A percentile compares a stretch with the other conserved stretches of the same genome.
These are phyloP conservation scores for Carpatolechia fugitivella DNA, from an alignment of 2,888 invertebrate species.

Conservation along the genomic window DNA sequence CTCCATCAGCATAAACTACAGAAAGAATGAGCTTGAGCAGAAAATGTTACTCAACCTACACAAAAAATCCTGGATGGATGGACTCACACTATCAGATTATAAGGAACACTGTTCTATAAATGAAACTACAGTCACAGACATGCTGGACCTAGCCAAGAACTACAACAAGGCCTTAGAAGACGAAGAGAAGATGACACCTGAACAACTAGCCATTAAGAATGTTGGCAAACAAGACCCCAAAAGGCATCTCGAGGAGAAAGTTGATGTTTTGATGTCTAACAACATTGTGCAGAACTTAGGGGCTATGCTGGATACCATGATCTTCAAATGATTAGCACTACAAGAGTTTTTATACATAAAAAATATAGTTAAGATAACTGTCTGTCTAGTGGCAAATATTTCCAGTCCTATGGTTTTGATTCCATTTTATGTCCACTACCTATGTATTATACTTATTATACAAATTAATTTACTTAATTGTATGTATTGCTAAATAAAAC, in stretches of 20 bases:
- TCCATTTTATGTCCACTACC: conserved; percentile 37
- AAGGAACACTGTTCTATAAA: conserved; percentile 95
- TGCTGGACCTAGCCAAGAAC: conserved; percentile 98
- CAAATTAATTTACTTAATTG: conserved; percentile 56
- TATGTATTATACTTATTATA: conserved; percentile 54
- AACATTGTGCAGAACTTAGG: conserved; percentile 99
- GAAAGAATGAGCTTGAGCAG: conserved; percentile 99
- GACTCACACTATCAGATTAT: conserved; percentile 93
- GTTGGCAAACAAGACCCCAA: conserved; percentile 99
- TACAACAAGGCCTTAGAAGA: conserved; percentile 99
- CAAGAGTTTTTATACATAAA: conserved; percentile 38
- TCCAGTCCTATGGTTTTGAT: conserved; percentile 44
- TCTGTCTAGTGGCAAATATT: conserved; percentile 51
- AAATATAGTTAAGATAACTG: conserved; percentile 48
- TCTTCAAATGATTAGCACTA: conserved; percentile 66
- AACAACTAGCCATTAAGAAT: conserved; percentile 99
- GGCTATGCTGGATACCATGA: conserved; percentile 92
- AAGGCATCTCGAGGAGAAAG: conserved; percentile 99
- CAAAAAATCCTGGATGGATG: conserved; percentile 99
- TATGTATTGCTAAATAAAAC: conserved; percentile 60
- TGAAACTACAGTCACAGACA: conserved; percentile 95
- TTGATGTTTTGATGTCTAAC: conserved; percentile 96
- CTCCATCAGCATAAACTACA: conserved; percentile 99
- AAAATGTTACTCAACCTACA: conserved; percentile 99
- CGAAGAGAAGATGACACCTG: conserved; percentile 99